These are phyloP conservation scores for Hirtodrosophila histrioides DNA, from an alignment of 2,888 invertebrate genomes.

Conservation along the genomic window DNA sequence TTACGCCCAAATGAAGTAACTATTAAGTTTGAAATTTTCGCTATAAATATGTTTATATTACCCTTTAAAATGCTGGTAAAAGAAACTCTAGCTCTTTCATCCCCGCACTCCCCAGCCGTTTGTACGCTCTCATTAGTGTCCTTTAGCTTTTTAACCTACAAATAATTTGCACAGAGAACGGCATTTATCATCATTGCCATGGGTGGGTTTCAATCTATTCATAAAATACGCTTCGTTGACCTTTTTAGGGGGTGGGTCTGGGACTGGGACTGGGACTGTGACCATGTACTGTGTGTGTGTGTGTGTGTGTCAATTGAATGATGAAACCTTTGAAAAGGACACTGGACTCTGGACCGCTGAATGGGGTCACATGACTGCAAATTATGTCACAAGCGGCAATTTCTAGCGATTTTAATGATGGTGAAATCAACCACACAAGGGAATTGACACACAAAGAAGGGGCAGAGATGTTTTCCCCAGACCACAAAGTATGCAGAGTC, in stretches of 20 bases:
- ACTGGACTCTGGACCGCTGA: slow-evolving; percentile 39
- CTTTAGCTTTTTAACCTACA: slow-evolving; percentile 51
- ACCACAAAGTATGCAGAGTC: not conserved
- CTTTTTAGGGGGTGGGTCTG: slow-evolving; percentile 30
- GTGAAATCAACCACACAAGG: slow-evolving; percentile 60
- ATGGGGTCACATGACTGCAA: slow-evolving; percentile 68
- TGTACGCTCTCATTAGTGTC: slow-evolving; percentile 42
- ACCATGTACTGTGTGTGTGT: slow-evolving; percentile 2
- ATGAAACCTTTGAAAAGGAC: slow-evolving; percentile 47
- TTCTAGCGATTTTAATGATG: slow-evolving; percentile 70
- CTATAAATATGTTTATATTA: no score
- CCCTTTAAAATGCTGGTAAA: no score
- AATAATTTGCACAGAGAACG: slow-evolving; percentile 28
- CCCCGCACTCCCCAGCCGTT: not conserved
- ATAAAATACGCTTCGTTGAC: slow-evolving; percentile 65
- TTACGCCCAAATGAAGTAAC: no score
- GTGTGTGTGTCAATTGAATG: slow-evolving; percentile 23
- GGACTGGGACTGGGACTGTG: no score
- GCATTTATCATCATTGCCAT: slow-evolving; percentile 59
- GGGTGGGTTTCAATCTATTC: slow-evolving; percentile 53
- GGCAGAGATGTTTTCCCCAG: not conserved
- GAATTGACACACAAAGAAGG: slow-evolving; percentile 38
- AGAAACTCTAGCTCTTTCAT: no score
- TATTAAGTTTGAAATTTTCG: no score
- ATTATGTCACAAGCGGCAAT: slow-evolving; percentile 70